phyloP scores from a whole-genome alignment of 2,113 vertebrate genomes.

The Phoxinus phoxinus region DNA sequence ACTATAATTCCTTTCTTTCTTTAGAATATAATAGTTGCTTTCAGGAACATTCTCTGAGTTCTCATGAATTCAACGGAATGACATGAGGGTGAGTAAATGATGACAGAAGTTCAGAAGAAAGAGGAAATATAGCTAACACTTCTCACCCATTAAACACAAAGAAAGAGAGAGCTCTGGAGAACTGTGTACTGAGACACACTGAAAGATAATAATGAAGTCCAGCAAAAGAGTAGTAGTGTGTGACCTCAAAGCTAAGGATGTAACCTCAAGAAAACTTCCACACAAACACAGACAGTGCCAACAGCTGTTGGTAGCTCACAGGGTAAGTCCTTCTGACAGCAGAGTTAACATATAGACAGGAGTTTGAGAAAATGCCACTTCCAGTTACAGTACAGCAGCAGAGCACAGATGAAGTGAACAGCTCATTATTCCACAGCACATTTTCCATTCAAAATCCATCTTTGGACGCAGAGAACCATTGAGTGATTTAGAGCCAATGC shows the following conservation, averaged over 20 bases:
- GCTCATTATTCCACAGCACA: neutral
- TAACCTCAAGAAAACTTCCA: constrained; percentile 5
- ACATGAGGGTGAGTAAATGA: too few species aligned
- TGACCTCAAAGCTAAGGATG: constrained; percentile 27
- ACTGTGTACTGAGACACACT: neutral
- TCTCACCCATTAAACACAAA: neutral
- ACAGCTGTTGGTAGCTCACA: constrained; percentile 25
- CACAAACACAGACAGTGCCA: neutral
- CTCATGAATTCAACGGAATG: too few species aligned
- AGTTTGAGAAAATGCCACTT: constrained; percentile 25
- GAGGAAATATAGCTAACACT: neutral
- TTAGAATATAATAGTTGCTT: neutral
- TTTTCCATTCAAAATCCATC: constrained; percentile 18
- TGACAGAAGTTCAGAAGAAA: neutral
- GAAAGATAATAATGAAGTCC: constrained; percentile 19
- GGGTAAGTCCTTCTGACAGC: neutral
- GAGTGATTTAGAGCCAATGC: neutral
- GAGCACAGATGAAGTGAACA: neutral
- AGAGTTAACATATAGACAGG: constrained; percentile 30
- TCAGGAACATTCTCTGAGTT: too few species aligned
- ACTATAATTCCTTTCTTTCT: too few species aligned
- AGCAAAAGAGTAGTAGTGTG: neutral
- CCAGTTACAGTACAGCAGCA: neutral
- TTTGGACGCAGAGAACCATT: neutral
- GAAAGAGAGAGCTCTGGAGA: neutral